These are phyloP conservation scores for Capromys pilorides DNA, from an alignment of 2,797 vertebrate species.

Conservation along the genomic window DNA sequence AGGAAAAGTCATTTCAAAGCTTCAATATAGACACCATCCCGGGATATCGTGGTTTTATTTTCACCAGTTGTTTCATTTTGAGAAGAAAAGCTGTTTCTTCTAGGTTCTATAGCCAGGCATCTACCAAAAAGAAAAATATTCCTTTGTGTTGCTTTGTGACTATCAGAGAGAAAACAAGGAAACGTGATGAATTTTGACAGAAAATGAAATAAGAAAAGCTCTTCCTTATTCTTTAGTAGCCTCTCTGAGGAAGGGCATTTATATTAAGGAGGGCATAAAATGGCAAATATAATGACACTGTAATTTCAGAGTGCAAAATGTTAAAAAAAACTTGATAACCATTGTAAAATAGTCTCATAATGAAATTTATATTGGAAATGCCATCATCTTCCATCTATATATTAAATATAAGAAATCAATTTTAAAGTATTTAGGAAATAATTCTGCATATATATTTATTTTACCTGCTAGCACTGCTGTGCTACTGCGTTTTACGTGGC, in stretches of 20 bases:
- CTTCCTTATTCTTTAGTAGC: constrained; percentile 60
- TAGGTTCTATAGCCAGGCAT: constrained; percentile 18
- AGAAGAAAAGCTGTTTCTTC: constrained; percentile 47
- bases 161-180: constrained; percentile 53
- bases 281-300: constrained; percentile 54
- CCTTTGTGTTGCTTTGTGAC: constrained; percentile 42
- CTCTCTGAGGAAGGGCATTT: constrained; percentile 50
- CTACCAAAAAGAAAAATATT: background rate
- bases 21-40: constrained; percentile 73
- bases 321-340: constrained; percentile 72
- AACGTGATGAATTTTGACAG: constrained; percentile 58
- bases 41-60: constrained; percentile 66
- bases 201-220: constrained; percentile 47
- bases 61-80: constrained; percentile 73
- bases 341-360: constrained; percentile 66
- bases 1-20: constrained; percentile 76
- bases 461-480: background rate
- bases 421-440: constrained; percentile 63
- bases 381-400: constrained; percentile 62
- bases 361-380: constrained; percentile 78
- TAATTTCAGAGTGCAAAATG: constrained; percentile 64
- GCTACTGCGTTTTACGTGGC: background rate
- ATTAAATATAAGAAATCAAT: constrained; percentile 71
- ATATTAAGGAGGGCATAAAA: constrained; percentile 60
- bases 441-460: constrained; percentile 57